Conservation (phyloP, 2,888 invertebrate genomes). For the Cheilosia scutellata region DNA sequence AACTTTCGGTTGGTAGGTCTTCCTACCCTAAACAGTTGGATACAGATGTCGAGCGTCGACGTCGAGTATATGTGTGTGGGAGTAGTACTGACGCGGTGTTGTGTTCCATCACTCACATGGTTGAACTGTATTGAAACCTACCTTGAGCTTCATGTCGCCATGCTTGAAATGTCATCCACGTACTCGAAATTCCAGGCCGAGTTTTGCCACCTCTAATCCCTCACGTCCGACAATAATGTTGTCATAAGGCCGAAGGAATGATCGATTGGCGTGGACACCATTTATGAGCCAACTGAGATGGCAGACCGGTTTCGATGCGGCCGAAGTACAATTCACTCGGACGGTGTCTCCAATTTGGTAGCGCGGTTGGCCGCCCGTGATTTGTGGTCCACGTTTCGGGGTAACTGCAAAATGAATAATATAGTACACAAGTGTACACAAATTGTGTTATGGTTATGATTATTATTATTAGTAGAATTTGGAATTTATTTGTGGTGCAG, state of each 20-base stretch:
- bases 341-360: conserved; percentile 93
- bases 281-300: conserved; percentile 94
- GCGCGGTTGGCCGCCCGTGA: conserved; percentile 91
- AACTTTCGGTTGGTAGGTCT: not conserved
- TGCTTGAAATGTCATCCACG: conserved; percentile 92
- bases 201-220: conserved; percentile 89
- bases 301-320: conserved; percentile 92
- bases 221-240: conserved; percentile 86
- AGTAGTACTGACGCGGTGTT: not conserved
- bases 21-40: conserved; percentile 51
- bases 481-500: conserved; percentile 8
- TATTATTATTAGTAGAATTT: conserved; percentile 38
- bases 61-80: not conserved
- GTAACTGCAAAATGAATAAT: conserved; percentile 86
- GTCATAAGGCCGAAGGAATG: conserved; percentile 85
- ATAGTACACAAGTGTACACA: conserved; percentile 45
- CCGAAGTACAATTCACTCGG: conserved; percentile 93
- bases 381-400: conserved; percentile 92
- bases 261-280: conserved; percentile 89
- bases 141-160: conserved; percentile 94
- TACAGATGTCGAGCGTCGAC: conserved; percentile 28
- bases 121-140: conserved; percentile 79
- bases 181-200: conserved; percentile 92
- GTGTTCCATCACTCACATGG: not conserved
- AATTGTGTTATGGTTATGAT: conserved; percentile 51